Evolutionary conservation across 1,140 invertebrate species (phyloP).

Genomic region (Neodiprion pinetum): DNA sequence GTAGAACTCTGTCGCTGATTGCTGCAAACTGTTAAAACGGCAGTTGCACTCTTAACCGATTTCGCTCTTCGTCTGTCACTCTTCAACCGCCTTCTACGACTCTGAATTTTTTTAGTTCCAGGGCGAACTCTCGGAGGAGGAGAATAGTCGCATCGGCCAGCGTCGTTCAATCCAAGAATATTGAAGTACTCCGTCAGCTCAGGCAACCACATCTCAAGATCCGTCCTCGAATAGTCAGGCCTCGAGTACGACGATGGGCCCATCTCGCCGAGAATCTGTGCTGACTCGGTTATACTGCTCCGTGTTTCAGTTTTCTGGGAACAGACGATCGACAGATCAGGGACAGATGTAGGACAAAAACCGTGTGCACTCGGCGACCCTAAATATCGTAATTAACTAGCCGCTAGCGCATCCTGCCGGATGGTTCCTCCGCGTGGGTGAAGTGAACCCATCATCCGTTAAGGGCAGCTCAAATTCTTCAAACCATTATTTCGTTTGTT

Average conservation of each 20-base stretch:
- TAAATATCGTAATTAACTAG: background rate
- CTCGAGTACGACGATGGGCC: slow-evolving; percentile 10
- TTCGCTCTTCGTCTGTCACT: background rate
- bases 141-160: background rate
- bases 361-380: background rate
- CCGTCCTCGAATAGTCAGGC: background rate
- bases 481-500: background rate
- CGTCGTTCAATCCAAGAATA: background rate
- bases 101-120: background rate
- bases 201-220: background rate
- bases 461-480: background rate
- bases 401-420: slow-evolving; percentile 8
- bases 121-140: background rate
- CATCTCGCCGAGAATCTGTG: slow-evolving; percentile 30
- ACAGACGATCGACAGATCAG: slow-evolving; percentile 34
- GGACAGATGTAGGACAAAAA: slow-evolving; percentile 27
- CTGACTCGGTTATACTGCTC: slow-evolving; percentile 9
- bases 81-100: background rate
- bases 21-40: background rate
- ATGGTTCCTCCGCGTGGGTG: background rate
- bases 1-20: background rate
- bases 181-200: background rate
- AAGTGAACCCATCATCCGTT: background rate
- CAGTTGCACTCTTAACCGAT: background rate
- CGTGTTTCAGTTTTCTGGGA: slow-evolving; percentile 36